A percentile compares a stretch with the other conserved stretches of the same genome.
Evolutionary conservation across 2,888 invertebrate species (phyloP).

Genomic region (Sialis lutaria): DNA sequence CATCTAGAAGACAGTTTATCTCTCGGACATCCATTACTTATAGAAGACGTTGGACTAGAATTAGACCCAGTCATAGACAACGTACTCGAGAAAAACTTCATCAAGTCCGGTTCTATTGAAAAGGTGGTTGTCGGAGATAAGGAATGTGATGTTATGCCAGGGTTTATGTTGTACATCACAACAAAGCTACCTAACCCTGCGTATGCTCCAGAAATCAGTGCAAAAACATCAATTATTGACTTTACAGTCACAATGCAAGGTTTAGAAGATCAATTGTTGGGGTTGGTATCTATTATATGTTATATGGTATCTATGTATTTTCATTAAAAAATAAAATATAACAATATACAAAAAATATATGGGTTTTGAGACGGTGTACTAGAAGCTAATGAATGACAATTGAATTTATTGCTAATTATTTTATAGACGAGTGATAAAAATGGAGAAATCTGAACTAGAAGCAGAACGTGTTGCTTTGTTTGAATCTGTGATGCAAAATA

Average conservation of each 20-base stretch:
- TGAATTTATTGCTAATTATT: slow-evolving; percentile 11
- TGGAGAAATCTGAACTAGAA: slow-evolving; percentile 92
- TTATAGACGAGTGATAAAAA: slow-evolving; percentile 68
- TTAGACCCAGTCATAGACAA: slow-evolving; percentile 93
- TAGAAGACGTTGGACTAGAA: slow-evolving; percentile 90
- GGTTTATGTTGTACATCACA: slow-evolving; percentile 89
- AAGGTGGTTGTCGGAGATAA: slow-evolving; percentile 91
- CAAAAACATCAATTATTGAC: slow-evolving; percentile 92
- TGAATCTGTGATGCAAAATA: slow-evolving; percentile 93
- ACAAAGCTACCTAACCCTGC: slow-evolving; percentile 93
- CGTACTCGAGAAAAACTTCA: slow-evolving; percentile 92
- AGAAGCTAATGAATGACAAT: too few relatives aligned
- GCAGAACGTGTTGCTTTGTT: slow-evolving; percentile 83
- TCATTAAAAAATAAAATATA: too few relatives aligned
- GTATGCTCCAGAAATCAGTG: slow-evolving; percentile 92
- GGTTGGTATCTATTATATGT: neutral
- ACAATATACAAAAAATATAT: too few relatives aligned
- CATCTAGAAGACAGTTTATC: slow-evolving; percentile 81
- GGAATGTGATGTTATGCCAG: slow-evolving; percentile 92
- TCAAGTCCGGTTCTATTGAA: slow-evolving; percentile 90
- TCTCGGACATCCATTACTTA: slow-evolving; percentile 71
- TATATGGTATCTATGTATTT: neutral
- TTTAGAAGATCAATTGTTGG: slow-evolving; percentile 84
- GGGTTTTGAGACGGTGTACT: too few relatives aligned
- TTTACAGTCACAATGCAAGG: slow-evolving; percentile 96